These are phyloP conservation scores for Leptopilina drosophilae DNA, from an alignment of 2,888 invertebrate genomes.

Conservation along the genomic window DNA sequence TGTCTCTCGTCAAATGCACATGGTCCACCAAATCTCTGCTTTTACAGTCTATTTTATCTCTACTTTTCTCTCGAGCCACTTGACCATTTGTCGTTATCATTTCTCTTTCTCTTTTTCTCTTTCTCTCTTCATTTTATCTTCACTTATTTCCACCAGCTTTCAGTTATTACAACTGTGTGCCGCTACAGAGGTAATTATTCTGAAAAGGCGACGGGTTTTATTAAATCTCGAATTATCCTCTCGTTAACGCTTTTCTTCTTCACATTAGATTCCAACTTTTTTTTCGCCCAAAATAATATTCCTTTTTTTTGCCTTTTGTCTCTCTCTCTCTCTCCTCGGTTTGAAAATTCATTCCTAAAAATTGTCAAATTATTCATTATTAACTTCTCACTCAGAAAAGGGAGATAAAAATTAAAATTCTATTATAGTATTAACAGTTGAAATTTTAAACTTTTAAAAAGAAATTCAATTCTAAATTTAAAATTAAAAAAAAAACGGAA, in stretches of 20 bases:
- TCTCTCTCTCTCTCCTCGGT: neutral
- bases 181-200: conserved; percentile 57
- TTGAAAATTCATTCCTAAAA: neutral
- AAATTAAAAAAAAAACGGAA: too few relatives aligned
- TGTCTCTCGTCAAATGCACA: conserved; percentile 31
- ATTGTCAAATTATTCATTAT: neutral
- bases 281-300: neutral
- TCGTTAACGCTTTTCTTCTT: conserved; percentile 36
- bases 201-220: conserved; percentile 50
- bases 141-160: conserved; percentile 12
- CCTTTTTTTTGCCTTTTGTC: neutral
- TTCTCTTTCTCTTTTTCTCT: conserved; percentile 28
- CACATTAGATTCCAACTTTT: conserved; percentile 15
- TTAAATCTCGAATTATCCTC: conserved; percentile 48
- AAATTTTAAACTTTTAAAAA: too few relatives aligned
- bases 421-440: neutral
- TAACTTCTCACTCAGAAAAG: neutral
- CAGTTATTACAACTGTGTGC: conserved; percentile 53
- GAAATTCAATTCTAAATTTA: too few relatives aligned
- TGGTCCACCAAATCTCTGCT: conserved; percentile 22
- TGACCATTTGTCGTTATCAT: conserved; percentile 30
- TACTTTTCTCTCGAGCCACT: conserved; percentile 25
- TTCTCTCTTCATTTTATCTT: conserved; percentile 3
- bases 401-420: neutral
- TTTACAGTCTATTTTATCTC: conserved; percentile 35